Base-by-base conservation (phyloP, 2,113 vertebrate genomes). In the Camelus bactrianus region DNA sequence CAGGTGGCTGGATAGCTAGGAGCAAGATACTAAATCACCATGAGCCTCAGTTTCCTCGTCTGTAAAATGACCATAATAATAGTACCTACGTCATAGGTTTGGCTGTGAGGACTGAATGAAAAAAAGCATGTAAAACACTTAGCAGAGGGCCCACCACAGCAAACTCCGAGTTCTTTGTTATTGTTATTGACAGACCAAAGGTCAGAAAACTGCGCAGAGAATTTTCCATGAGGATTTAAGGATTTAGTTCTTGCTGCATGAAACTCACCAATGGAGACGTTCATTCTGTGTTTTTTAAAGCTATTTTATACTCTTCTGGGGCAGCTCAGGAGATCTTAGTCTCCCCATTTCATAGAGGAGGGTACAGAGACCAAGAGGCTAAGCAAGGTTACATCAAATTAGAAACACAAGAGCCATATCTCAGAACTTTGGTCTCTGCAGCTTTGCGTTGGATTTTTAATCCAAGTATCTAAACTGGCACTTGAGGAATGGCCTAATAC, bases 201-300 rank as follows among this genome's bases (percentile, higher is more conserved):
- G 30, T 38, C 56, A 87, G 75, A 58, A 32, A 52, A 80, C 30
- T 73, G 46, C 26, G 85, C 11, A 13, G 15, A 48, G 48, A 95
- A 48, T 64, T 92, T 92, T 82, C 76, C 30, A 67, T 0, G 30
- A 35, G 11, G 69, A 91, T 64, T 94, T 94, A 95, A 54, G 11
- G 35, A 82, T 82, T 93, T 93, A 50, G 30, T 89, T 88, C 16
- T 54, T 83, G 89, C 22, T 65, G 30, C 5, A 13, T 72, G 38
- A 80, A 95, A 91, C 52, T 89, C 75, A 82, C 10, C 67, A 88
- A 14, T 54, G n/a, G 72, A 95, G 54, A 46, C 62, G 91, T 92
- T 83, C n/a, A 69, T 88, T 60, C 50, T 69, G 2, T 72, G 30
- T 76, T 92, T 69, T 77, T 60, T 42, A 3, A 67, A 81, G 10